A percentile compares a stretch with the other conserved stretches of the same genome.
Evolutionary conservation across 2,888 invertebrate genomes (phyloP).

Genomic region (Drosophila parthenogenetica): DNA sequence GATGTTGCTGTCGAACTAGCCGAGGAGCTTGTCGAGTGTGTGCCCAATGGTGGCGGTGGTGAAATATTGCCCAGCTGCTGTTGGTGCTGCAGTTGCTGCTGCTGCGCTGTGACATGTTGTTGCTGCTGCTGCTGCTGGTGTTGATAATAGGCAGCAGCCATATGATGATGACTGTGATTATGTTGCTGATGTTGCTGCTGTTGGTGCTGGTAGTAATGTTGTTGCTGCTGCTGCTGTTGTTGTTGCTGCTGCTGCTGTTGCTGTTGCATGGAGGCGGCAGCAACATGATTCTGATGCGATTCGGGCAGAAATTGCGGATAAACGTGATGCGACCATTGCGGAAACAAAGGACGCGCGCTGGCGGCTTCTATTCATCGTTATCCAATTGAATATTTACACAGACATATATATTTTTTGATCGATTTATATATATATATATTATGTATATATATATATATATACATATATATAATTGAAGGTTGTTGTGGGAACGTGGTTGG

Average conservation of each 20-base stretch:
- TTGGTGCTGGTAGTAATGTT: conserved; percentile 84
- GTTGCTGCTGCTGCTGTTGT: conserved; percentile 82
- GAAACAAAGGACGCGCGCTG: conserved; percentile 91
- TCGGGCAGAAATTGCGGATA: conserved; percentile 97
- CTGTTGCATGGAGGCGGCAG: conserved; percentile 84
- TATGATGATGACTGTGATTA: conserved; percentile 73
- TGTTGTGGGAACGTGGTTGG: conserved; percentile 12
- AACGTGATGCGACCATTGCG: conserved; percentile 97
- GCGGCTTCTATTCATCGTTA: conserved; percentile 79
- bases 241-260: conserved; percentile 84
- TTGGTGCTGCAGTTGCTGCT: conserved; percentile 53
- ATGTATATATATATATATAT: conserved; percentile 26
- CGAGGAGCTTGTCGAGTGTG: conserved; percentile 82
- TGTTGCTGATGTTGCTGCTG: conserved; percentile 47
- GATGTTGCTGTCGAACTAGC: conserved; percentile 84
- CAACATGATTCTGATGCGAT: conserved; percentile 91
- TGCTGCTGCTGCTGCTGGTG: conserved; percentile 71
- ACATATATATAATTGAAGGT: conserved; percentile 17
- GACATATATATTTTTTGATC: conserved; percentile 9
- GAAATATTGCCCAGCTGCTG: conserved; percentile 77
- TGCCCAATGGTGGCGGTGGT: conserved; percentile 74
- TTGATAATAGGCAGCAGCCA: conserved; percentile 72
- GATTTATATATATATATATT: conserved; percentile 28
- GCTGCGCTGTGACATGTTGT: conserved; percentile 42
- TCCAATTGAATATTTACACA: conserved; percentile 33